Conservation (phyloP, 2,888 invertebrate genomes). For the Noctua janthina region DNA sequence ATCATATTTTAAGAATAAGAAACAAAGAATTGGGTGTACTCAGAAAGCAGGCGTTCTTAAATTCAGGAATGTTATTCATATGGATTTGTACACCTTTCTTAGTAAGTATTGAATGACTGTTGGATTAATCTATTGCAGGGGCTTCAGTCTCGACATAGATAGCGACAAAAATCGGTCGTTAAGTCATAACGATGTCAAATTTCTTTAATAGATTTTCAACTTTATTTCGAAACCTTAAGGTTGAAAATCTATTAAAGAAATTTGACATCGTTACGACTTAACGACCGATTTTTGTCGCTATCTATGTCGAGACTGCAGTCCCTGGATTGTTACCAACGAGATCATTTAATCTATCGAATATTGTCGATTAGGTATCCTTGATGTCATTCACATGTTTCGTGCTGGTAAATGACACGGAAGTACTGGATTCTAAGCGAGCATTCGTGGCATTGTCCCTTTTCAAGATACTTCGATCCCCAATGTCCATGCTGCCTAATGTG, state of each 20-base stretch:
- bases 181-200: too few relatives aligned
- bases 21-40: conserved; percentile 94
- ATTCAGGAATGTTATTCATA: conserved; percentile 94
- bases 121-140: not conserved
- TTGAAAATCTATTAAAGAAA: too few relatives aligned
- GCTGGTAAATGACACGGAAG: conserved; percentile 94
- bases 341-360: conserved; percentile 12
- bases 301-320: too few relatives aligned
- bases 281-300: too few relatives aligned
- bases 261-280: too few relatives aligned
- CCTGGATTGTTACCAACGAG: not conserved
- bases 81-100: conserved; percentile 97
- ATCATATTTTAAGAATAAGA: conserved; percentile 94
- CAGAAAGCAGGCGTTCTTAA: conserved; percentile 94
- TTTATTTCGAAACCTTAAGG: too few relatives aligned
- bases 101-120: conserved; percentile 87
- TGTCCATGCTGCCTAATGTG: conserved; percentile 98
- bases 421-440: conserved; percentile 96
- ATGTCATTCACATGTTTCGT: conserved; percentile 97
- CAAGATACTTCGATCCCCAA: conserved; percentile 98
- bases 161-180: too few relatives aligned
- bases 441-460: conserved; percentile 99
- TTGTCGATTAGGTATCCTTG: conserved; percentile 92
- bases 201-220: too few relatives aligned
- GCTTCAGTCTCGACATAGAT: too few relatives aligned